phyloP scores from a whole-genome alignment of 2,113 vertebrate genomes.

The Monopterus albus region DNA sequence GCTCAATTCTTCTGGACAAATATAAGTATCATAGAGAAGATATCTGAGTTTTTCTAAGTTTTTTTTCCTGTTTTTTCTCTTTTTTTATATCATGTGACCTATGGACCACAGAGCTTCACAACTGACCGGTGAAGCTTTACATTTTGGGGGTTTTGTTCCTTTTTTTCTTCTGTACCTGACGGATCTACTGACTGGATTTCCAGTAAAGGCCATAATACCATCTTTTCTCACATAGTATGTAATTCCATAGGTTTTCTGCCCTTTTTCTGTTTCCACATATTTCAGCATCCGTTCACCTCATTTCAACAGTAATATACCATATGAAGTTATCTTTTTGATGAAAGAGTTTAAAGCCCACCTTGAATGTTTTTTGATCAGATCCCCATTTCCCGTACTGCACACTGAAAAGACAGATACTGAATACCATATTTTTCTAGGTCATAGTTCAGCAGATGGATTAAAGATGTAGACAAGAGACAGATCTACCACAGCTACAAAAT shows the following conservation, averaged over 20 bases:
- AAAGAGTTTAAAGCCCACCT: constrained; percentile 67
- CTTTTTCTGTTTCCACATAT: no score
- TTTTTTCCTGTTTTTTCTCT: background rate
- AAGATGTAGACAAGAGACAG: constrained; percentile 52
- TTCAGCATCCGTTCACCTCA: constrained; percentile 6
- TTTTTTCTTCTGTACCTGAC: background rate
- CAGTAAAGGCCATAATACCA: constrained; percentile 28
- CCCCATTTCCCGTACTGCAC: constrained; percentile 69
- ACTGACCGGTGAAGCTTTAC: constrained; percentile 27
- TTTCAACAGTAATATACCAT: constrained; percentile 41
- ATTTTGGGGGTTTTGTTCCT: constrained; percentile 17
- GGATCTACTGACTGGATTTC: constrained; percentile 43
- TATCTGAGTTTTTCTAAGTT: background rate
- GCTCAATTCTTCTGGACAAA: constrained; percentile 44
- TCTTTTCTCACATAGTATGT: constrained; percentile 35
- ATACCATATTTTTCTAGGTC: constrained; percentile 81
- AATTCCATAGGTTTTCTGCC: constrained; percentile 35
- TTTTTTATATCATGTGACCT: constrained; percentile 13
- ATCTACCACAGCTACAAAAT: constrained; percentile 68
- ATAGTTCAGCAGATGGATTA: constrained; percentile 62
- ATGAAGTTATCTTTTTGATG: constrained; percentile 51
- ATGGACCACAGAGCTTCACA: constrained; percentile 39
- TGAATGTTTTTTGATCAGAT: constrained; percentile 76
- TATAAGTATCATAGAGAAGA: constrained; percentile 32
- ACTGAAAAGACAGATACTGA: constrained; percentile 71